These are phyloP conservation scores for Lasioglossum pauxillum DNA, from an alignment of 2,888 invertebrate genomes.

Conservation along the genomic window DNA sequence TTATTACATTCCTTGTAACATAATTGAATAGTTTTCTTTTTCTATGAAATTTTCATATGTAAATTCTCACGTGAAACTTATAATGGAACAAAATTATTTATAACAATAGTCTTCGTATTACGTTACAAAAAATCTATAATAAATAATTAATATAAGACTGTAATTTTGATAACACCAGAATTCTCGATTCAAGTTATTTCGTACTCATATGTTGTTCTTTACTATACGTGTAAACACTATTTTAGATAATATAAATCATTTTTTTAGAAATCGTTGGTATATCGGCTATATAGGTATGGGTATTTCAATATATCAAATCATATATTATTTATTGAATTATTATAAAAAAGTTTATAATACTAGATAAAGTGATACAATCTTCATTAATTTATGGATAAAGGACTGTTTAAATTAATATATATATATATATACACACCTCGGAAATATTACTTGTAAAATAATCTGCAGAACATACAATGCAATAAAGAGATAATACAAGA, in stretches of 20 bases:
- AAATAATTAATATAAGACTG: neutral
- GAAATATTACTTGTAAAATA: neutral
- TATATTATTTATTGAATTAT: neutral
- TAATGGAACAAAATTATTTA: neutral
- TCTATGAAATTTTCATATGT: neutral
- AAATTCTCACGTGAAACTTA: neutral
- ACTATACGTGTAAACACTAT: neutral
- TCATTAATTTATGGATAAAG: neutral
- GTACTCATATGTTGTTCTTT: conserved; percentile 19
- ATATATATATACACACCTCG: neutral
- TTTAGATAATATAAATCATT: neutral
- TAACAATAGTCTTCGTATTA: neutral
- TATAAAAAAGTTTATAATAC: neutral
- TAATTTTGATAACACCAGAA: neutral
- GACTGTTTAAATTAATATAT: neutral
- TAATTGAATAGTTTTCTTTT: neutral
- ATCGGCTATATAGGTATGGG: too few species aligned
- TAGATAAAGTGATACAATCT: neutral
- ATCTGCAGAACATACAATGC: neutral
- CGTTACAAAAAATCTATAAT: neutral
- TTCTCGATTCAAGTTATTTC: conserved; percentile 29
- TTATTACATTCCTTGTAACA: neutral
- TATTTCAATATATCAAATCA: neutral
- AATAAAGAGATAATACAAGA: neutral
- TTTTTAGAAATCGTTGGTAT: neutral